Evolutionary conservation across 2,888 invertebrate genomes (phyloP), one percentile per base, ranked within the genome.

Genomic region (Scaptomyza parva): DNA sequence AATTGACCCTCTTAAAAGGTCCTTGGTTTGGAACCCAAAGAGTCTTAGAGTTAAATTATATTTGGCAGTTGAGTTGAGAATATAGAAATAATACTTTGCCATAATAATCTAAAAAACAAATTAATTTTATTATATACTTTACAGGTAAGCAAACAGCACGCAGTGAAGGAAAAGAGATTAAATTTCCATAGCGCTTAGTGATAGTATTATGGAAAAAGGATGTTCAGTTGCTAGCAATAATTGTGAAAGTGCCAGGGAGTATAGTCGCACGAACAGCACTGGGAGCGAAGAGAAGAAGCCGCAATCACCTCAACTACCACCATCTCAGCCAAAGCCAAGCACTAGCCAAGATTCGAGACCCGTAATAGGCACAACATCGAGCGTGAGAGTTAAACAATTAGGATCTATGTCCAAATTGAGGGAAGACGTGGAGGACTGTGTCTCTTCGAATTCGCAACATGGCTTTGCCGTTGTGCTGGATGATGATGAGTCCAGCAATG

Each of bases 191-290:
- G 62, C 43, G 53, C 58, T 28, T 68, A 53, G 75, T 74, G 48
- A 65, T 53, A 87, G 64, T 90, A 91, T 90, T 91, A 91, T 91
- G 91, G 91, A 91, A 90, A 79, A 88, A 90, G 86, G 82, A 91
- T 91, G 91, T 83, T 67, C 78, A 78, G 76, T 70, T 80, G 77
- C 85, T 87, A 86, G 83, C 76, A 70, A 45, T 82, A 77, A 89
- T 78, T 78, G 44, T 64, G 51, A 54, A 59, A 68, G 70, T 68
- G 86, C 75, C 62, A 67, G 59, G 67, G 73, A 44, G 50, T 41
- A 53, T 69, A 59, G 57, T 24, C 53, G 67, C 50, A 40, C 14
- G 20, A 66, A 64, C 61, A 65, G 60, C 53, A 47, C 45, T 39
- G 33, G 59, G 14, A 67, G 57, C 52, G 72, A 57, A 53, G 58